Evolutionary conservation across 2,888 invertebrate species (phyloP), one percentile per base, ranked within the genome.

Genomic region (Hemistola chrysoprasaria): DNA sequence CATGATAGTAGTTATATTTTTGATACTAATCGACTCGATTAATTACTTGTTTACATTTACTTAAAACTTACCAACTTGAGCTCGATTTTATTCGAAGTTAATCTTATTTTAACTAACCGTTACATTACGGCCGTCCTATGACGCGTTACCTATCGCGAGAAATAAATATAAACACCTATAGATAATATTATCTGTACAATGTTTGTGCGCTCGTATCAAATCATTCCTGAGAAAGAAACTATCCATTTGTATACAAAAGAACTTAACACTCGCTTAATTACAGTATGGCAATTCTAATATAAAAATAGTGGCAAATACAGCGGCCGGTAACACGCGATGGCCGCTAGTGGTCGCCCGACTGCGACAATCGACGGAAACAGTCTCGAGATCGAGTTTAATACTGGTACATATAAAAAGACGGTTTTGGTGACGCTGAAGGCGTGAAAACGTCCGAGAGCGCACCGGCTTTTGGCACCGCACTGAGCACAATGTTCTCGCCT

Each of bases 401-500:
- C 48, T 67, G 61, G 39, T 59, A 56, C 57, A 73, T 81, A 81
- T 71, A 85, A 83, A 86, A 85, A 86, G 86, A 86, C 85, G 86
- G 86, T 69, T 82, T 78, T 68, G 69, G 78, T 67, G 67, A 71
- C 81, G 73, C 77, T 64, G 64, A 62, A 56, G 76, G 79, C 81
- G 78, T 74, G 37, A 44, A 53, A 41, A 78, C 80, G 84, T 84
- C 81, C 78, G 56, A 64, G 50, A 62, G 72, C 82, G 78, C 79
- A 76, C 71, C 80, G 61, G 75, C 78, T 78, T 78, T 78, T 81
- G 74, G 81, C 84, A 83, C 84, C 78, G 71, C 85, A 84, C 85
- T 79, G 75, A 83, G 80, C 85, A 86, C 86, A 73, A 62, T 65
- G 85, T 88, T 71, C 83, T 85, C 88, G 86, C 88, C 86, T 78